Conservation (phyloP, 2,113 vertebrate species). For the Ictalurus furcatus region DNA sequence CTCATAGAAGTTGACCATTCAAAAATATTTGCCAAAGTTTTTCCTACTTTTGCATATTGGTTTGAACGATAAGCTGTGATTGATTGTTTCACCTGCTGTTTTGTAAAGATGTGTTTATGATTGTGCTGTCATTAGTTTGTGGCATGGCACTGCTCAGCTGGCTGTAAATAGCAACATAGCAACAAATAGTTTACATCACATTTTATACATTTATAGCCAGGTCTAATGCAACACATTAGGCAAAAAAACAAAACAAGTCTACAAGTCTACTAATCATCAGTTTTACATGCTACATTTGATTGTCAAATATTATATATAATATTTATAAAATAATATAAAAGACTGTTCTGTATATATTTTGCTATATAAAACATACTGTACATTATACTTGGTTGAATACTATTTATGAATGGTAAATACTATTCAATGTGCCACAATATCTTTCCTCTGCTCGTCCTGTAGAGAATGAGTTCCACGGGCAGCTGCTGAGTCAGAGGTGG, state of each 20-base stretch:
- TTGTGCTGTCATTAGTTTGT: background rate
- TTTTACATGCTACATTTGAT: background rate
- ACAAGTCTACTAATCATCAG: too few relatives aligned
- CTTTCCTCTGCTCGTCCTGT: conserved; percentile 29
- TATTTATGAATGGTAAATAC: too few relatives aligned
- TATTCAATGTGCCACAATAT: background rate
- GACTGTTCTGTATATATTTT: background rate
- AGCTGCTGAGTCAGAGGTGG: conserved; percentile 86
- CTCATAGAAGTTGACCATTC: background rate
- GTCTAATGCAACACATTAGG: background rate
- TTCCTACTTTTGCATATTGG: background rate
- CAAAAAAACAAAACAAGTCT: background rate
- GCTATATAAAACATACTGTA: background rate
- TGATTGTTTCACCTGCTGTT: background rate
- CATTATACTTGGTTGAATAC: background rate
- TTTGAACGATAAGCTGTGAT: background rate
- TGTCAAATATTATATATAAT: background rate
- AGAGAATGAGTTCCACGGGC: conserved; percentile 90
- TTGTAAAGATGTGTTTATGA: background rate
- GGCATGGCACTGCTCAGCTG: background rate
- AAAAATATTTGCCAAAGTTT: background rate
- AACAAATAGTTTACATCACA: background rate
- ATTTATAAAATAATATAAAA: background rate
- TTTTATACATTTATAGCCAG: background rate
- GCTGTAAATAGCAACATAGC: background rate